Base-by-base conservation (phyloP, 2,888 invertebrate species). In the Hedya salicella region DNA sequence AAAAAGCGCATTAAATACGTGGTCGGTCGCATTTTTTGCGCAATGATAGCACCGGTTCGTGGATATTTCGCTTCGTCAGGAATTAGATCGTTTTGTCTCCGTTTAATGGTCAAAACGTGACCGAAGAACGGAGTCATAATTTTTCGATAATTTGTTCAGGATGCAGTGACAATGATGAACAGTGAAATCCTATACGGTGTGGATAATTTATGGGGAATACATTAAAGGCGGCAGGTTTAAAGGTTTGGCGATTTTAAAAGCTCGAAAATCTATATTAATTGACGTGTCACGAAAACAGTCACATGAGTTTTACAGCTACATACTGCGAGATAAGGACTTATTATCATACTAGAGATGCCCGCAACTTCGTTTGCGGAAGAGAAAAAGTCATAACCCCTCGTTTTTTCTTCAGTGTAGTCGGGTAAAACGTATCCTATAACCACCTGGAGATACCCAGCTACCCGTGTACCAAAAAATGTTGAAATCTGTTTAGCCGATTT, bases 21-120 rank as follows among this genome's bases (percentile, higher is more conserved):
- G 75, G 70, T 72, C 8, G 73, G 77, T 67, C 69, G 71, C 74
- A 81, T 88, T 89, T 89, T 92, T 92, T 92, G 91, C 91, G 92
- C 90, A 92, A 92, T 91, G 92, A 91, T 89, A 91, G 76, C 81
- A 75, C 71, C 73, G 73, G 86, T 89, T 86, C 92, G 91, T 92
- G 91, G 82, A 90, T 88, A 90, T 89, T 87, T 81, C 81, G 83
- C 84, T 84, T 81, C 79, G 81, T 82, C 80, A 85, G 89, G 92
- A 89, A 89, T 92, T 92, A 92, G 86, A 76, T 72, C 81, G 88
- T 90, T 91, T 91, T 91, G 91, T 91, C 91, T 90, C 85, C 88
- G 69, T 70, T 88, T 92, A 91, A 92, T 91, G 91, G 88, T 83
- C 80, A 79, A 80, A 90, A 92, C 91, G 91, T 92, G 91, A 91